Base-by-base conservation (phyloP, 2,113 vertebrate genomes). In the Tragelaphus strepsiceros region DNA sequence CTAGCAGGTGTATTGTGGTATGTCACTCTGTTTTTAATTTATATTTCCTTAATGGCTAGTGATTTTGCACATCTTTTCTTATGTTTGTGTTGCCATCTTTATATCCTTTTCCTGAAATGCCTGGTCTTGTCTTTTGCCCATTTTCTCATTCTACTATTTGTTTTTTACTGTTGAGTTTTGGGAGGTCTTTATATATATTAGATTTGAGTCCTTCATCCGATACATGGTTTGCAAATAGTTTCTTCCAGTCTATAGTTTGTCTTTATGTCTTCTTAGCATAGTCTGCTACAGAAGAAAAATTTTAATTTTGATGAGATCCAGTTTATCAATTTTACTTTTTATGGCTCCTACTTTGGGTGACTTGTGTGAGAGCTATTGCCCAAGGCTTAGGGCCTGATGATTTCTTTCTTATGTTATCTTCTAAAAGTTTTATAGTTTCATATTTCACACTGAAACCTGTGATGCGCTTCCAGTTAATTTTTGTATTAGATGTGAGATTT, bases 61-160 rank as follows among this genome's bases (percentile, higher is more conserved):
- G 22, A 24, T 6, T 22, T 8, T 35, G 67, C 67, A 13, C 2
- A 7, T 58, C 39, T 58, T 85, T 93, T n/a, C 39, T 17, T 26
- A 9, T 17, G 0, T n/a, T 61, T 54, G 30, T 51, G 35, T 51
- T 46, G 14, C n/a, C 8, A 7, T 2, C 5, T 6, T 6, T 7
- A 3, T 28, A 10, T 26, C 54, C 51, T 93, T 71, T 15, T 13
- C 14, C 62, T 71, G 78, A 83, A 86, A 51, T 13, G n/a, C 16
- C 51, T 24, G 6, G 11, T 21, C 6, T 0, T 26, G 32, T 32
- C 43, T 80, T 90, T 28, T 54, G 78, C 54, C 67, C 15, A 4
- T 49, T 89, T 88, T 64, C 71, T 80, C 59, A 53, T 86, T 28
- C 22, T 9, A 19, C 35, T 19, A 17, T 64, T 46, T 32, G 10